Evolutionary conservation across 2,888 invertebrate species (phyloP), one percentile per base, ranked within the genome.

Genomic region (Caenorhabditis macrosperma): DNA sequence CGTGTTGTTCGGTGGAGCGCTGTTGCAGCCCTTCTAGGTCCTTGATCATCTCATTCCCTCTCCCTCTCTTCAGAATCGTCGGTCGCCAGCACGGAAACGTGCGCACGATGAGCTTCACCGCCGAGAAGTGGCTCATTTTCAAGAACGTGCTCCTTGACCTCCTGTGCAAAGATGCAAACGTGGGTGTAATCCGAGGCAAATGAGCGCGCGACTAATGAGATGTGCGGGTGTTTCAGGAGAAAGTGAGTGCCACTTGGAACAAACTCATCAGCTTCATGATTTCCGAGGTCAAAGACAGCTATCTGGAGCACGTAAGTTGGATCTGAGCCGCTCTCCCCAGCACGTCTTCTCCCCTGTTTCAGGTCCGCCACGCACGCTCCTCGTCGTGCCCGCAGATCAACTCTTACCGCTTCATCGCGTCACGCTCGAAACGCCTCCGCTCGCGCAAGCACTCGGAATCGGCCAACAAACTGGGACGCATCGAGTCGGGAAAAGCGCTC

Each of bases 121-220:
- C 89, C 38, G 86, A 86, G 57, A 86, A 87, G 59, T 89, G 89
- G 89, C 84, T 89, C 33, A 84, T 88, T 55, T 89, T 89, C 81
- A 89, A 89, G 75, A 85, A 81, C 50, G 85, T 86, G 26, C 72
- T 89, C 38, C 67, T 87, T 41, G 75, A 83, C 26, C 82, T 84
- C 24, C 82, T 89, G 35, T 86, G 85, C 72, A 85, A 84, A 54
- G 79, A 82, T 50, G 81, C 74, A 59, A 78, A 71, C 69, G 72
- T 74, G 10, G 60, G 68, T 71, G 63, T 71, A 54, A 57, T 63
- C 52, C 46, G 54, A 55, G n/a, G 50, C 15, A 50, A 57, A 57
- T 64, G 48, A 54, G 33, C 46, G 41, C 38, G 26, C 12, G 35
- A n/a, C n/a, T 61, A 57, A 48, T 64, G 52, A 69, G 54, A 52